These are phyloP conservation scores for Barnardius zonarius DNA, from an alignment of 2,113 vertebrate genomes.

Conservation along the genomic window DNA sequence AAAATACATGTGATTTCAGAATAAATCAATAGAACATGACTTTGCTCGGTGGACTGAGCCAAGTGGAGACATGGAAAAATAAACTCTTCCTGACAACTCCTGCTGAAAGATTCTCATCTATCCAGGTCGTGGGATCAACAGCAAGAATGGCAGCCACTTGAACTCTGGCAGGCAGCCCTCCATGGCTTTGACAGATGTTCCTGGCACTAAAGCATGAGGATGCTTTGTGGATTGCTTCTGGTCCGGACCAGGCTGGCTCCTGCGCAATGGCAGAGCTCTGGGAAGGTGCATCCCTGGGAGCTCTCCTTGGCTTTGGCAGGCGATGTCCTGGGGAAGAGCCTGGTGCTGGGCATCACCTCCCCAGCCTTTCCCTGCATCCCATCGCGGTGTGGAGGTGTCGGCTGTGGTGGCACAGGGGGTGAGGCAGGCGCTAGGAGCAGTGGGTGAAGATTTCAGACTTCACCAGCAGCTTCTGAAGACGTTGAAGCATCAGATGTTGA, in stretches of 20 bases:
- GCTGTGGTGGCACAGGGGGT: not conserved
- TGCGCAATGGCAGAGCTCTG: not conserved
- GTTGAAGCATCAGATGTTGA: not conserved
- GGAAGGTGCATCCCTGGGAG: not conserved
- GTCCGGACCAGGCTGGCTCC: not conserved
- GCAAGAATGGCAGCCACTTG: conserved; percentile 40
- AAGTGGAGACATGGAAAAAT: conserved; percentile 32
- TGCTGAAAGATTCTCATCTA: conserved; percentile 55
- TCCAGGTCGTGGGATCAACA: conserved; percentile 10
- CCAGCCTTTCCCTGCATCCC: not conserved
- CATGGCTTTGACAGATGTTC: not conserved
- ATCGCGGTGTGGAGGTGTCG: accelerated
- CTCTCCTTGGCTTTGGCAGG: not conserved
- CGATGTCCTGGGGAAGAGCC: not conserved
- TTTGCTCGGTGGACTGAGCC: not conserved
- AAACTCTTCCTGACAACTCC: conserved; percentile 21
- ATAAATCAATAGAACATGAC: conserved; percentile 37
- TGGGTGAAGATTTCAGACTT: accelerated
- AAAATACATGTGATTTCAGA: conserved; percentile 25
- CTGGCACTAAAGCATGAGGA: not conserved
- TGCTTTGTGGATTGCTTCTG: not conserved
- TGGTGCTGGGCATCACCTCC: not conserved
- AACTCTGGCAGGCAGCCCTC: conserved; percentile 27
- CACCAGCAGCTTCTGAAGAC: not conserved
- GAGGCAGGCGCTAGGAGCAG: not conserved